These are phyloP conservation scores for Trichonephila clavata DNA, from an alignment of 1,140 invertebrate species.

Conservation along the genomic window DNA sequence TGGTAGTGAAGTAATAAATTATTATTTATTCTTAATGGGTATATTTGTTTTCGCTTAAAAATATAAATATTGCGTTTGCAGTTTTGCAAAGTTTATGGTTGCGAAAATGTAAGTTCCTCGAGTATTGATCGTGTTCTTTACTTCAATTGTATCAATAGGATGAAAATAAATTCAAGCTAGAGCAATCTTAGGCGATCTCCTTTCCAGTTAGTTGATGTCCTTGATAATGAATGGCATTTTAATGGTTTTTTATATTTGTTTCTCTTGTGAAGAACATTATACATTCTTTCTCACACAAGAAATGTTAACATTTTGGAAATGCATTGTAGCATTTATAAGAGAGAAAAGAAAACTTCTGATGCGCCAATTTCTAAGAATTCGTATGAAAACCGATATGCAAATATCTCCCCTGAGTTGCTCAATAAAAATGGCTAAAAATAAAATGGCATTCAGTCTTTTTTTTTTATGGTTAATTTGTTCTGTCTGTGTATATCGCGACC, in stretches of 20 bases:
- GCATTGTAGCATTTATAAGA: not conserved
- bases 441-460: not conserved
- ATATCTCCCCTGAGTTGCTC: not conserved
- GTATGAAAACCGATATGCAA: not conserved
- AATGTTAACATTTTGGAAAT: too few relatives aligned
- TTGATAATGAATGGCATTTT: not conserved
- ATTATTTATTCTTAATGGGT: too few relatives aligned
- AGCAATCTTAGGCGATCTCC: too few relatives aligned
- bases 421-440: not conserved
- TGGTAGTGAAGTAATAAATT: too few relatives aligned
- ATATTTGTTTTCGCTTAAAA: too few relatives aligned
- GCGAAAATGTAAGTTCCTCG: too few relatives aligned
- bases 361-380: not conserved
- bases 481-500: constrained; percentile 17
- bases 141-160: too few relatives aligned
- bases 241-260: not conserved
- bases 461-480: not conserved
- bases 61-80: too few relatives aligned
- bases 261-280: not conserved
- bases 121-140: too few relatives aligned
- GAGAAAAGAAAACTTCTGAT: not conserved
- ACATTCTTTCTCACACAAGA: not conserved
- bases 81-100: too few relatives aligned
- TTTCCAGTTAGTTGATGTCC: too few relatives aligned
- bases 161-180: too few relatives aligned